Conservation (phyloP, 2,113 vertebrate genomes). For the Puntigrus tetrazona region DNA sequence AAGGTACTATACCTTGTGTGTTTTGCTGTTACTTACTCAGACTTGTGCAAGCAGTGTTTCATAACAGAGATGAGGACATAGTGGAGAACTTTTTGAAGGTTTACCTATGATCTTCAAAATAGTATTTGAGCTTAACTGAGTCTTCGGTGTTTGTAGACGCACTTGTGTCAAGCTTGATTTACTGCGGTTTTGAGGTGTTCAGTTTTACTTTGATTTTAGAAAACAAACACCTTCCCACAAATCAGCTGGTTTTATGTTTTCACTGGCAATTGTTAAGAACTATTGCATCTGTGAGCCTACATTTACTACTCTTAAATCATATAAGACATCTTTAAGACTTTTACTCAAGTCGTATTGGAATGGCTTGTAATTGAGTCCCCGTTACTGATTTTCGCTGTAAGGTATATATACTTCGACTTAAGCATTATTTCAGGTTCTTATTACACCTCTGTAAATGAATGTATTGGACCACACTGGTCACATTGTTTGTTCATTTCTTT, state of each 20-base stretch:
- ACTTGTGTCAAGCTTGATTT: no score
- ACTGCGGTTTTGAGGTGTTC: no score
- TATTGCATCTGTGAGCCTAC: background rate
- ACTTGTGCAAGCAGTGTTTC: no score
- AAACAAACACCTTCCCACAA: no score
- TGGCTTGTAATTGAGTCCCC: background rate
- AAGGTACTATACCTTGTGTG: background rate
- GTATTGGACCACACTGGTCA: background rate
- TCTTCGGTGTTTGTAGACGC: no score
- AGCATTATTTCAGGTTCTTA: background rate
- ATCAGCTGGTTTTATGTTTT: background rate
- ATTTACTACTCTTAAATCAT: background rate
- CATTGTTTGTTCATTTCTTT: background rate
- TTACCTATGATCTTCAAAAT: no score
- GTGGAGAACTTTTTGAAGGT: no score
- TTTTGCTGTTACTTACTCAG: background rate
- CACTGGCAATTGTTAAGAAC: background rate
- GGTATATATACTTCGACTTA: background rate
- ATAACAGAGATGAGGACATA: no score
- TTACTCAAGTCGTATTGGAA: background rate
- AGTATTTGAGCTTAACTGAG: no score
- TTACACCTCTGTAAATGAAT: background rate
- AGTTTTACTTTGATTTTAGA: no score
- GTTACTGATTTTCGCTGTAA: background rate
- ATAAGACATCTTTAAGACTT: background rate